phyloP scores from a whole-genome alignment of 1,140 invertebrate genomes.

The Colletes gigas region DNA sequence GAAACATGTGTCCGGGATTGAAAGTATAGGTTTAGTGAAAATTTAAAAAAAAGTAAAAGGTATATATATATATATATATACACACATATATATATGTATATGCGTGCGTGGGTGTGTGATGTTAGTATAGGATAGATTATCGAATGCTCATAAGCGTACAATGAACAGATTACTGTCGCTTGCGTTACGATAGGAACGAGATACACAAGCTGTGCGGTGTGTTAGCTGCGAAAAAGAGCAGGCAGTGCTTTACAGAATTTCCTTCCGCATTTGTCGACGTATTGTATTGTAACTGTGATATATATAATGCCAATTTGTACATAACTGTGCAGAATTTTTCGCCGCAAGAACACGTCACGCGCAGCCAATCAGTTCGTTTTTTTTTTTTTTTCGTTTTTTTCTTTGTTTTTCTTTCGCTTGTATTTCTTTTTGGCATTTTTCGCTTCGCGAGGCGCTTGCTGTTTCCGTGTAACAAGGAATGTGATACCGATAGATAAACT shows the following conservation, averaged over 20 bases:
- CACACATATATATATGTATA: too few relatives aligned
- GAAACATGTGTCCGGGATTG: constrained; percentile 55
- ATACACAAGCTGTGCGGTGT: background rate
- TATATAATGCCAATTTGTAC: constrained; percentile 65
- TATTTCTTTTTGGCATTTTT: constrained; percentile 11
- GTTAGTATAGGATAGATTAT: constrained; percentile 30
- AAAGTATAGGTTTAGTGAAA: constrained; percentile 64
- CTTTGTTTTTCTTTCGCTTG: background rate
- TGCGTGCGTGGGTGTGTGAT: background rate
- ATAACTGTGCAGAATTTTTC: constrained; percentile 24
- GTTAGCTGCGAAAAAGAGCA: constrained; percentile 1
- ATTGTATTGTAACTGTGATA: constrained; percentile 73
- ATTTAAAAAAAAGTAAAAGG: background rate
- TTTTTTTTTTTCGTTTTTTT: background rate
- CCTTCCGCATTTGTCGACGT: constrained; percentile 59
- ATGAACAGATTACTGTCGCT: constrained; percentile 17
- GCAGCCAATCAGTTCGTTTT: background rate
- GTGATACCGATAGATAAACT: constrained; percentile 5
- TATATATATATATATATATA: too few relatives aligned
- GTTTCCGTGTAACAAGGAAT: constrained; percentile 1
- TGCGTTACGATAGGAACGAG: constrained; percentile 12
- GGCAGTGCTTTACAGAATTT: constrained; percentile 54
- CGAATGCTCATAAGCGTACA: constrained; percentile 25
- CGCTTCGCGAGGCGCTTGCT: constrained; percentile 15
- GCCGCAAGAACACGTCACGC: background rate